These are phyloP conservation scores for Cladorhizidae sp. DNA, from an alignment of 37 sponge, comb jelly and placozoan genomes.

Conservation along the genomic window DNA sequence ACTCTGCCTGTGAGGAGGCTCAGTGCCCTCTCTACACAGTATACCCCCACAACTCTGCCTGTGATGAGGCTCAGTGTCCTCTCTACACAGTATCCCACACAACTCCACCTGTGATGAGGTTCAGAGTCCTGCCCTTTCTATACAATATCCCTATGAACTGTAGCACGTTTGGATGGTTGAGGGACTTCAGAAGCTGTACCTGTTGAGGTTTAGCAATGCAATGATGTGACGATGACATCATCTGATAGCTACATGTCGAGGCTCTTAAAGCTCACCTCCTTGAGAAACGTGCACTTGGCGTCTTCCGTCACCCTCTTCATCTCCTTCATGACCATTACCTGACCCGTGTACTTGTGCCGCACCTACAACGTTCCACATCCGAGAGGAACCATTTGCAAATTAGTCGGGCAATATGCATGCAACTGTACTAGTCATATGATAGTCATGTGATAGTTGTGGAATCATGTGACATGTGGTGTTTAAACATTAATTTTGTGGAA, in stretches of 20 bases:
- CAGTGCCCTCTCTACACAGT: no score
- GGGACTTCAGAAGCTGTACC: slow-evolving; percentile 69
- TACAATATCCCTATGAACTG: slow-evolving; percentile 81
- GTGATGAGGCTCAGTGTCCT: background rate
- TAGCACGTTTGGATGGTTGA: slow-evolving; percentile 82
- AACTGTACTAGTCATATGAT: background rate
- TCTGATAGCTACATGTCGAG: background rate
- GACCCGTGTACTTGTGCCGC: slow-evolving; percentile 65
- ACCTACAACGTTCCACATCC: slow-evolving; percentile 37
- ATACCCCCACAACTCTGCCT: no score
- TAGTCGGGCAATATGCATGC: no score
- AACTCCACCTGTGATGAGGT: slow-evolving; percentile 76
- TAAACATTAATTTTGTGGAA: no score
- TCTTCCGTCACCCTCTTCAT: slow-evolving; percentile 66
- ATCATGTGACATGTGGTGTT: no score
- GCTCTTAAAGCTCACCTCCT: slow-evolving; percentile 54
- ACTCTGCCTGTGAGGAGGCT: no score
- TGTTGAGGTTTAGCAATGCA: slow-evolving; percentile 18
- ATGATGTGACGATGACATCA: background rate
- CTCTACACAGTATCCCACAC: no score
- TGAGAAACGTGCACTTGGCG: slow-evolving; percentile 68
- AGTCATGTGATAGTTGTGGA: background rate
- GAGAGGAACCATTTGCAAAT: no score
- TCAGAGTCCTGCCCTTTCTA: slow-evolving; percentile 63
- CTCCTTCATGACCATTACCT: slow-evolving; percentile 92